Conservation (phyloP, 1,140 invertebrate species). For the Melanaphis sacchari region DNA sequence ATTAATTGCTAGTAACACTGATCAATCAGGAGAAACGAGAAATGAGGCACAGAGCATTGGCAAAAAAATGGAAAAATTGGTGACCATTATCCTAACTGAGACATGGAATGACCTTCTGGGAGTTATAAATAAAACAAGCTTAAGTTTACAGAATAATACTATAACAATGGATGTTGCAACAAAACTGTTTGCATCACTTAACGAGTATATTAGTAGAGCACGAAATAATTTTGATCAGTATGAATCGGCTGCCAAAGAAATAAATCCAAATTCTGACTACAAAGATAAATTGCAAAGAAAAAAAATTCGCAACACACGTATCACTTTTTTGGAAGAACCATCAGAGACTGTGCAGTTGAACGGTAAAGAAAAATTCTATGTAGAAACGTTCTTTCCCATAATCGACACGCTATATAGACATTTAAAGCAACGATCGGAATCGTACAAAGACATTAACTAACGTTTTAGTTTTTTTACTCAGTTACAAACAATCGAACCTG, state of each 20-base stretch:
- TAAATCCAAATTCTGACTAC: no score
- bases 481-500: slow-evolving; percentile 36
- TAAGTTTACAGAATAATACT: no score
- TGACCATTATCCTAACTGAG: not conserved
- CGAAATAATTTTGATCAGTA: no score
- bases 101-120: no score
- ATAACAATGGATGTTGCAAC: no score
- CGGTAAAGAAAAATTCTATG: slow-evolving; percentile 25
- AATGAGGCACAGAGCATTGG: not conserved
- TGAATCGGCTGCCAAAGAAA: no score
- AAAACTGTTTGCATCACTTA: no score
- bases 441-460: slow-evolving; percentile 25
- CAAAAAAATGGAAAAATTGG: not conserved
- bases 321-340: slow-evolving; percentile 3
- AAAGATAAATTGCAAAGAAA: no score
- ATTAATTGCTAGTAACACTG: not conserved
- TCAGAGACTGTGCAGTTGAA: slow-evolving; percentile 24
- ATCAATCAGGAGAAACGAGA: not conserved
- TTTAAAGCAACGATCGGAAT: slow-evolving; percentile 30
- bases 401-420: slow-evolving; percentile 17
- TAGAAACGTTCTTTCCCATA: slow-evolving; percentile 39
- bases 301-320: no score
- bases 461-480: slow-evolving; percentile 35
- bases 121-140: no score
- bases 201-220: no score